Evolutionary conservation across 2,113 vertebrate species (phyloP).

Genomic region (Cnemophilus loriae): DNA sequence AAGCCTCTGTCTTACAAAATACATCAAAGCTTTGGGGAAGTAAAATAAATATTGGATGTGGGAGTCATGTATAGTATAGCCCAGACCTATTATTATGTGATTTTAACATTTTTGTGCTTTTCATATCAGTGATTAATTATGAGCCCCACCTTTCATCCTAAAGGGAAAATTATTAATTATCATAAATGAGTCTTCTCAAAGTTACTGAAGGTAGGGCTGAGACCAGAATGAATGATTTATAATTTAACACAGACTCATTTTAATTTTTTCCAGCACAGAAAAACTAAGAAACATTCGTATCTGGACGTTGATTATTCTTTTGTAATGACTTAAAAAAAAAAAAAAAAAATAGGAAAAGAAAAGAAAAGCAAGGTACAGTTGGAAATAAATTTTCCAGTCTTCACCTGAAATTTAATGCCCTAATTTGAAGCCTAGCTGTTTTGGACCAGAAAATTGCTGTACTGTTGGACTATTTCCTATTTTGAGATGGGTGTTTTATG

Average conservation of each 20-base stretch:
- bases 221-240: not conserved
- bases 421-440: not conserved
- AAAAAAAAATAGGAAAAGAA: accelerated
- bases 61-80: not conserved
- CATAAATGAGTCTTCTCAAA: not conserved
- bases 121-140: not conserved
- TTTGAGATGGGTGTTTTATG: not conserved
- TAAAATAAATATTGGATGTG: not conserved
- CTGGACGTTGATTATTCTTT: not conserved
- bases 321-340: not conserved
- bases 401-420: not conserved
- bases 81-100: not conserved
- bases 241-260: not conserved
- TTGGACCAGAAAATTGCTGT: not conserved
- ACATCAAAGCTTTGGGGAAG: not conserved
- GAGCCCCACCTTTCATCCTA: not conserved
- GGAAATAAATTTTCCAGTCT: not conserved
- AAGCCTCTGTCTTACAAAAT: not conserved
- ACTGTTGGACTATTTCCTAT: not conserved
- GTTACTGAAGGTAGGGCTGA: not conserved
- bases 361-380: not conserved
- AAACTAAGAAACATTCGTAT: not conserved
- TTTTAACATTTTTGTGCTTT: not conserved
- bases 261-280: not conserved
- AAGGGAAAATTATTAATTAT: not conserved